phyloP scores from a whole-genome alignment of 2,113 vertebrate genomes.

The Pomatorhinus ruficollis region DNA sequence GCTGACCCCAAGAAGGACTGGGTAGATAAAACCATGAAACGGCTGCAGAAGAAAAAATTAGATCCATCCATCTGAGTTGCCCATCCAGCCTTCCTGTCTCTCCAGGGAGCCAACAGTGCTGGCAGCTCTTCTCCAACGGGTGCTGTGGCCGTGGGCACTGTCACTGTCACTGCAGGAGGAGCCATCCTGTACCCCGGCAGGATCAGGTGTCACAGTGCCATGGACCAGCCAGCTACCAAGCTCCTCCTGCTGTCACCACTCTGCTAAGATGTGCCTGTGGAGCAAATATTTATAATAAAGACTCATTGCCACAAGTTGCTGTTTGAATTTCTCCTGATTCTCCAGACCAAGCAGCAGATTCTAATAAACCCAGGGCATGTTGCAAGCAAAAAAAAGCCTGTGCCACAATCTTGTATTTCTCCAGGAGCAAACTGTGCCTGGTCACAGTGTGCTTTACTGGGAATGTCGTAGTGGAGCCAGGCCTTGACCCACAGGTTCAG shows the following conservation, averaged over 20 bases:
- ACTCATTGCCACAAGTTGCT: not conserved
- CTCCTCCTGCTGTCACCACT: not conserved
- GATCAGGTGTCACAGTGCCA: not conserved
- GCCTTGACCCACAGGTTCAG: not conserved
- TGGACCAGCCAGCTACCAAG: fast-evolving
- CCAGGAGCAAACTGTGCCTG: not conserved
- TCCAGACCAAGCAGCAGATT: not conserved
- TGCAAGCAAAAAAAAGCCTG: fast-evolving
- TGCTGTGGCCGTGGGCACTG: fast-evolving
- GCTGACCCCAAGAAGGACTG: not conserved
- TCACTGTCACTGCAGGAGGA: fast-evolving
- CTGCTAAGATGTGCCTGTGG: not conserved
- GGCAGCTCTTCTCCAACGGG: fast-evolving
- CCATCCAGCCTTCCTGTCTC: fast-evolving
- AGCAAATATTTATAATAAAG: conserved; percentile 34
- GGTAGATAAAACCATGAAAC: not conserved
- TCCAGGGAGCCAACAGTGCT: fast-evolving
- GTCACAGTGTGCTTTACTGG: not conserved
- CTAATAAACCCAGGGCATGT: not conserved
- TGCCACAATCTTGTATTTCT: fast-evolving
- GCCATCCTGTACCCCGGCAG: fast-evolving
- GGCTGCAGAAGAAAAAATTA: fast-evolving
- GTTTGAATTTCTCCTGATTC: not conserved
- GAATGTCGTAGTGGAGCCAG: fast-evolving
- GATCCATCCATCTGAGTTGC: fast-evolving